These are phyloP conservation scores for Molanna angustata DNA, from an alignment of 2,888 invertebrate genomes.

Conservation along the genomic window DNA sequence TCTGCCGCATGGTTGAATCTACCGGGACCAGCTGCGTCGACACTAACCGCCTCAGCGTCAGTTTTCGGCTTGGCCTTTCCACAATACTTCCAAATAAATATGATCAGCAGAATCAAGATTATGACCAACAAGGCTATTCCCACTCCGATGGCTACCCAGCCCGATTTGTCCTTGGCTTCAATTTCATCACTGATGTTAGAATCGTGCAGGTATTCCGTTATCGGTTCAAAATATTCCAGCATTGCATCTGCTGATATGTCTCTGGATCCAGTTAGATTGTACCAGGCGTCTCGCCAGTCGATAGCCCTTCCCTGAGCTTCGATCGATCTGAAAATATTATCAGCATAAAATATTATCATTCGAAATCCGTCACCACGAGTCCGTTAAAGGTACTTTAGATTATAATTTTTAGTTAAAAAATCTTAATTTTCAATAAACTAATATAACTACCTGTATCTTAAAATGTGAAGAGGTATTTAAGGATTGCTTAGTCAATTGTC, in stretches of 20 bases:
- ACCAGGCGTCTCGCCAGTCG: conserved; percentile 10
- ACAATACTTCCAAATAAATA: not conserved
- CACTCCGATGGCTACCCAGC: conserved; percentile 37
- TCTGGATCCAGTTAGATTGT: conserved; percentile 3
- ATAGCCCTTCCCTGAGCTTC: not conserved
- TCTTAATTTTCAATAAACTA: too few species aligned
- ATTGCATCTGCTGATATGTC: conserved; percentile 44
- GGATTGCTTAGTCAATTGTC: too few species aligned
- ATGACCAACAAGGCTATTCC: not conserved
- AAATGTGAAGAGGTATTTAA: too few species aligned
- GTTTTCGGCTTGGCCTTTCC: not conserved
- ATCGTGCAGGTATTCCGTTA: conserved; percentile 41
- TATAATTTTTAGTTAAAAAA: too few species aligned
- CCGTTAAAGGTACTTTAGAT: too few species aligned
- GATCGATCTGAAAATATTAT: not conserved
- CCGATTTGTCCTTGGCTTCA: conserved; percentile 47
- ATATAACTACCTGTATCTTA: too few species aligned
- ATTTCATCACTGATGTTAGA: conserved; percentile 39
- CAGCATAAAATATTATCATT: too few species aligned
- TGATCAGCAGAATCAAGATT: not conserved
- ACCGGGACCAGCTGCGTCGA: not conserved
- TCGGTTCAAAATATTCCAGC: conserved; percentile 44
- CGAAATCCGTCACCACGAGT: too few species aligned
- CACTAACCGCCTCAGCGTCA: not conserved
- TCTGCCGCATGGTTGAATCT: not conserved